Evolutionary conservation across 2,797 vertebrate species (phyloP), one percentile per base, ranked within the genome.

Genomic region (Anniella stebbinsi): DNA sequence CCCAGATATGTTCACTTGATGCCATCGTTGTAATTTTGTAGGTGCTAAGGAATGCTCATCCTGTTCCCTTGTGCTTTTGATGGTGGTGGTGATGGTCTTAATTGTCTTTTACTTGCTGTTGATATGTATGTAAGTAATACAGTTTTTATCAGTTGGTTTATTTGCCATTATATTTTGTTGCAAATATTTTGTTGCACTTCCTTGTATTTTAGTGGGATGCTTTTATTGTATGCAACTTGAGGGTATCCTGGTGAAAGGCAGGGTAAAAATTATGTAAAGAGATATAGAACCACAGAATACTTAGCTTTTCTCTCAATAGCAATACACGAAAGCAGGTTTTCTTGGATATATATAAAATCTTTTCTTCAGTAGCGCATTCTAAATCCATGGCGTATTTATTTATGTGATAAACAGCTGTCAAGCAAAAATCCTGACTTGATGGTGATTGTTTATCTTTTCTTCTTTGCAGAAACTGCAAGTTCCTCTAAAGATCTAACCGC

Each of bases 401-500:
- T 0, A 90, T 92, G 89, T 18, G 80, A 91, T 87, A 93, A 92
- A 91, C 54, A 88, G 28, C 78, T 95, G 84, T 92, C 88, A 83
- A 87, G 23, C 77, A 87, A 85, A 1, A 90, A 78, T 77, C 84
- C 88, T 90, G 81, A 85, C 57, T 23, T 66, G 4, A 9, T 57
- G n/a, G 45, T 30, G 33, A 67, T 63, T 63, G 7, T 48, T 48
- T 73, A 2, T 73, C 51, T 28, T 87, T 66, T 73, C n/a, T 3
- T 84, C 48, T 92, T 87, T 75, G 28, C 96, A 98, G 98, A 98
- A 84, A 91, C 97, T 88, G 80, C 95, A 8, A 98, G 96, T 96
- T 94, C 92, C 30, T 93, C 97, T 91, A 98, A 97, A 83, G 98
- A 99, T 94, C 97, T 98, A 93, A 98, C 97, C 11, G 97, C 98